Evolutionary conservation across 2,888 invertebrate species (phyloP), one percentile per base, ranked within the genome.

Genomic region (Aelia acuminata): DNA sequence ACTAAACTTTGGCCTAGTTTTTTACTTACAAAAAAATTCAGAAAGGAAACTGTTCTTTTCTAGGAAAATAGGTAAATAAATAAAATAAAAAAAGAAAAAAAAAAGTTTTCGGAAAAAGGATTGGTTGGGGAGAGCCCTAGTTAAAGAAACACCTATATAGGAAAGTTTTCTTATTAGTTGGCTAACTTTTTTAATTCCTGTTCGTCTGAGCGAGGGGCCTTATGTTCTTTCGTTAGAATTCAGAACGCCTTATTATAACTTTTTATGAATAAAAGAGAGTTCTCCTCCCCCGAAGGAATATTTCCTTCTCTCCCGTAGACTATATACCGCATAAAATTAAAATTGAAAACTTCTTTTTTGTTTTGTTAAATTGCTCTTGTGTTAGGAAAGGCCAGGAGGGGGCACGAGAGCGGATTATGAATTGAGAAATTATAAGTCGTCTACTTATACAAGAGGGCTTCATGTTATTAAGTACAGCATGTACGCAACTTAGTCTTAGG

Each of bases 201-300:
- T 70, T 75, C 26, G 48, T 75, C 49, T 50, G 39, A 31, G n/a
- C 50, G 53, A 39, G n/a, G 20, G 13, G 70, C 31, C 70, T 75
- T 70, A 70, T 87, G 70, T 87, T 87, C 87, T 87, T 87, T 87
- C 87, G 87, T 87, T 70, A 87, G 75, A 87, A 87, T 87, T 87
- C 87, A 87, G 70, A 87, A 63, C 31, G 85, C 63, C 87, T 87
- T 87, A 87, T 87, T 87, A 87, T 87, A 87, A 87, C 87, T 87
- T 87, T 87, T 87, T 87, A 50, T 87, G 87, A 87, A 87, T 87
- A 87, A 87, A 87, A 87, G 80, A 47, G 80, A 43, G 75, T 80
- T n/a, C n/a, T 43, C 43, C 39, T 11, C n/a, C 43, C 13, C 80
- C n/a, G 22, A 22, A 43, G 43, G 80, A 47, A 43, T 47, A 39